These are phyloP conservation scores for Caligus rogercresseyi DNA, from an alignment of 1,140 invertebrate species.

Conservation along the genomic window DNA sequence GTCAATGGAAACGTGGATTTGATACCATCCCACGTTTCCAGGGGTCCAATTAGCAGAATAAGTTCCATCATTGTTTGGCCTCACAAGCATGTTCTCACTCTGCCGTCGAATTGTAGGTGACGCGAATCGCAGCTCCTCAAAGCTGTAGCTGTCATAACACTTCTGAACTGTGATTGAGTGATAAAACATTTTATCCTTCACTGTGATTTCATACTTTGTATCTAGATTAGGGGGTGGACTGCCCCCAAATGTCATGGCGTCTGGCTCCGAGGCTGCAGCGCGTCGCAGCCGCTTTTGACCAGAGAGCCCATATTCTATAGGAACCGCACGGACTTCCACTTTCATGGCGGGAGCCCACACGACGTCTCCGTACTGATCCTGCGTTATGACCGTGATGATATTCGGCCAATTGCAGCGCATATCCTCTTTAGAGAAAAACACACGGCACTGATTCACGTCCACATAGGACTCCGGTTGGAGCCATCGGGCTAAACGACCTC, in stretches of 20 bases:
- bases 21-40: constrained; percentile 66
- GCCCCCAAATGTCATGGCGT: constrained; percentile 49
- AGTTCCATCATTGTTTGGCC: constrained; percentile 63
- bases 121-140: constrained; percentile 77
- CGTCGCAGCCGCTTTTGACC: constrained; percentile 35
- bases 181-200: constrained; percentile 78
- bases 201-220: constrained; percentile 63
- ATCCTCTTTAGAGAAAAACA: constrained; percentile 50
- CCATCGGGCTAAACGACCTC: constrained; percentile 79
- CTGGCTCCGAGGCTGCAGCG: constrained; percentile 37
- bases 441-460: constrained; percentile 66
- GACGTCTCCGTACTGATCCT: constrained; percentile 77
- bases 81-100: constrained; percentile 64
- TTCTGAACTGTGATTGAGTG: constrained; percentile 68
- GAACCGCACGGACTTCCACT: constrained; percentile 52
- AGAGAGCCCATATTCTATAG: constrained; percentile 35
- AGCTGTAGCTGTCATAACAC: constrained; percentile 82
- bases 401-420: constrained; percentile 62
- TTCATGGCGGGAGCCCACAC: constrained; percentile 38
- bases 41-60: constrained; percentile 85
- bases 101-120: constrained; percentile 51
- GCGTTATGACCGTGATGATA: constrained; percentile 58
- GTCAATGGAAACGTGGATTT: constrained; percentile 68
- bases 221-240: constrained; percentile 47
- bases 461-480: constrained; percentile 78